phyloP scores from a whole-genome alignment of 1,140 invertebrate species.

The Calephelis nemesis region DNA sequence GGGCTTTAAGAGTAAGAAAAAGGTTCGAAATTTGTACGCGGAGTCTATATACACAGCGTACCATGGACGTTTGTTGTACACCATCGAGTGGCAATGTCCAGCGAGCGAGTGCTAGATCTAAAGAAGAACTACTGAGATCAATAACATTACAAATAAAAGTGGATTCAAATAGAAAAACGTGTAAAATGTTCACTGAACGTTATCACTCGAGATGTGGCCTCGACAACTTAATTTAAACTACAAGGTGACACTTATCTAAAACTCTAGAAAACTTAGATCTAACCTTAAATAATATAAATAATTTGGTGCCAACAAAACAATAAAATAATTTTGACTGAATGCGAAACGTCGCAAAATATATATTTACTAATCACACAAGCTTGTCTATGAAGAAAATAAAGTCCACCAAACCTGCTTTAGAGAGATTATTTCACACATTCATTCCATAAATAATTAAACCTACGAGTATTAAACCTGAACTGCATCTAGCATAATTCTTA shows the following conservation, averaged over 20 bases:
- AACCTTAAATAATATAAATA: conserved; percentile 70
- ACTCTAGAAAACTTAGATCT: conserved; percentile 74
- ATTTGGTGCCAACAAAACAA: conserved; percentile 72
- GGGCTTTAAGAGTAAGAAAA: conserved; percentile 67
- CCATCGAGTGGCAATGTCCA: conserved; percentile 46
- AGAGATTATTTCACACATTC: conserved; percentile 53
- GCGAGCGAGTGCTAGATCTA: conserved; percentile 33
- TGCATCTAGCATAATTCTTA: conserved; percentile 8
- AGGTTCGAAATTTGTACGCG: conserved; percentile 73
- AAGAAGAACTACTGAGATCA: conserved; percentile 52
- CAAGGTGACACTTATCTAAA: conserved; percentile 74
- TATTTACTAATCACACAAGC: conserved; percentile 72
- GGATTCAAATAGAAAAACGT: conserved; percentile 28
- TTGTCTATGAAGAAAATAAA: conserved; percentile 54
- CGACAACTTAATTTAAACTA: conserved; percentile 73
- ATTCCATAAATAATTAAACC: conserved; percentile 65
- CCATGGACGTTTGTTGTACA: conserved; percentile 75
- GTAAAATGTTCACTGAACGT: conserved; percentile 34
- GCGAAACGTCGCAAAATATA: conserved; percentile 59
- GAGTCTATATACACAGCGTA: conserved; percentile 77
- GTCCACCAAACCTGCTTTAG: conserved; percentile 44
- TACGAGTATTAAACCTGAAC: conserved; percentile 44
- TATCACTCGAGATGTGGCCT: conserved; percentile 54
- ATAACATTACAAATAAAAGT: conserved; percentile 27
- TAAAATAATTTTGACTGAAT: conserved; percentile 55